Evolutionary conservation across 2,888 invertebrate species (phyloP).

Genomic region (Silvanus unidentatus): DNA sequence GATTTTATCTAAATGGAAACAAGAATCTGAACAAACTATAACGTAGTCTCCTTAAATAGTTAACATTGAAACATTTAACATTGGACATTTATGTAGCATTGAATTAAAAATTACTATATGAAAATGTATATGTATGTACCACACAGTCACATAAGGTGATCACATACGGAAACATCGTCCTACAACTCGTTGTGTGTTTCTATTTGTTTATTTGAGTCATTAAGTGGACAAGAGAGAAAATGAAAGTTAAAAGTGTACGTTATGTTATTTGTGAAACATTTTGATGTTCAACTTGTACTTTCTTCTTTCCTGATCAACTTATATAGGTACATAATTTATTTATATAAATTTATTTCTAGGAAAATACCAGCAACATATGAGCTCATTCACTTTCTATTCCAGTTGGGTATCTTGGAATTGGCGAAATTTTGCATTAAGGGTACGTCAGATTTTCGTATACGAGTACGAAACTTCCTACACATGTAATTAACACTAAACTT

Average conservation of each 20-base stretch:
- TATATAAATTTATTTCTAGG: slow-evolving; percentile 2
- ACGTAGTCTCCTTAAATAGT: slow-evolving; percentile 21
- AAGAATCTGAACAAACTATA: too few species aligned
- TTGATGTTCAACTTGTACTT: slow-evolving; percentile 11
- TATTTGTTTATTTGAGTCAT: slow-evolving; percentile 24
- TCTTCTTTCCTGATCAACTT: slow-evolving; percentile 3
- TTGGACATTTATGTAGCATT: slow-evolving; percentile 27
- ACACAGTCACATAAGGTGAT: slow-evolving; percentile 22
- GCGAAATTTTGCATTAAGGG: slow-evolving; percentile 1
- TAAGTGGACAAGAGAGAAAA: slow-evolving; percentile 20
- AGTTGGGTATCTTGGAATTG: not conserved
- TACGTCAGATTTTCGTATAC: not conserved
- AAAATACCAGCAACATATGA: not conserved
- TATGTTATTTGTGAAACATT: slow-evolving; percentile 10
- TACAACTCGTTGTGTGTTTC: slow-evolving; percentile 23
- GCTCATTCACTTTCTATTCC: slow-evolving; percentile 1
- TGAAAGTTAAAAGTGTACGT: slow-evolving; percentile 24
- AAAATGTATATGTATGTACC: slow-evolving; percentile 14
- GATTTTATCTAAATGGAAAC: too few species aligned
- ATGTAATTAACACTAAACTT: too few species aligned
- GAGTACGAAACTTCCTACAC: too few species aligned
- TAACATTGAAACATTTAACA: slow-evolving; percentile 29
- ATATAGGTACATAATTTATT: slow-evolving; percentile 1
- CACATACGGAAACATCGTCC: slow-evolving; percentile 28
- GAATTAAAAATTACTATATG: slow-evolving; percentile 25